Evolutionary conservation across 2,113 vertebrate genomes (phyloP), one percentile per base, ranked within the genome.

Genomic region (Pseudolaguvia tuberculata): DNA sequence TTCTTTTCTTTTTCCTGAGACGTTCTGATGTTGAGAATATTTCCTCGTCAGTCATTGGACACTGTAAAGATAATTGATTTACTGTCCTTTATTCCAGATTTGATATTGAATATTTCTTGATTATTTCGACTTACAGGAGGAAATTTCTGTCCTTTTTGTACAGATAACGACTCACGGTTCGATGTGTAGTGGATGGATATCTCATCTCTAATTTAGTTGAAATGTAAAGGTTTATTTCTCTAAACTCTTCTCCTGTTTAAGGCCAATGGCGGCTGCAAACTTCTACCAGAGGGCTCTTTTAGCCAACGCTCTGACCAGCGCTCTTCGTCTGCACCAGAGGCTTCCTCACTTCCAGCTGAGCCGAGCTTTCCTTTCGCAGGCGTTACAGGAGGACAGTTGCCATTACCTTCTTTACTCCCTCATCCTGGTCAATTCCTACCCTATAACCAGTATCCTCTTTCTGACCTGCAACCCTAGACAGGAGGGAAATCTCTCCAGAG

Each of bases 371-470:
- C 85, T 99, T 84, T 92, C 93, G 12, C 95, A 97, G 88, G 97
- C 95, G 53, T 89, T 99, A 70, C 87, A 96, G 79, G 97, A 99
- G 76, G 97, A 99, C 86, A 98, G 96, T 91, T 98, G 96, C 80
- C 97, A 99, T 84, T 99, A 99, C 85, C 92, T 99, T 82, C 81
- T 99, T 8, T 99, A 96, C 83, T 98, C 97, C 0, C 95, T 99
- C 83, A 99, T 99, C 86, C 93, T 99, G 77, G 96, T 99, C 84
- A 99, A 99, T 87, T 97, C 97, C 61, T 94, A 97, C 81, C 97
- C 97, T 39, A 95, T 99, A 82, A 98, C 97, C 53, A 97, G 95
- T 98, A 99, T 99, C 96, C 95, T 95, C 18, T 7, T 56, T 39
- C 13, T 51, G 27, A 11, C 39, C 14, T 35, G 0, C 12, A 23